phyloP scores from a whole-genome alignment of 64 coral and sea anemone genomes.

The Stichodactyla helianthus region DNA sequence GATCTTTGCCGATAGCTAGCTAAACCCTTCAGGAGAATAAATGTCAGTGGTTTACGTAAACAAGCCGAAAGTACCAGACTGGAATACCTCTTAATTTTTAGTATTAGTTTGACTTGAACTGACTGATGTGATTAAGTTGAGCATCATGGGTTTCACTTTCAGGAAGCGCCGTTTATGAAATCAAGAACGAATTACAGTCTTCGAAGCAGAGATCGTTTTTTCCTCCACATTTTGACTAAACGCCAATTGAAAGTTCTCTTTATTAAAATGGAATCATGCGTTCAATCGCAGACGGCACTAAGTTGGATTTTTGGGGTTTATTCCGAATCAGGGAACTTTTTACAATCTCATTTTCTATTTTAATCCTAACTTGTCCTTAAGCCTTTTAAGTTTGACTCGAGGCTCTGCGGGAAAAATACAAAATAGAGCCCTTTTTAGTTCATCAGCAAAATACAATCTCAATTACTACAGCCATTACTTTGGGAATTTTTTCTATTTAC shows the following conservation, averaged over 20 bases:
- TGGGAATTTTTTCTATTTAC: neutral
- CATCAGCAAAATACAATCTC: neutral
- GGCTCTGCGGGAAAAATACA: neutral
- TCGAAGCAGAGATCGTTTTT: neutral
- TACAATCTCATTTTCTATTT: neutral
- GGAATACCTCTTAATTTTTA: neutral
- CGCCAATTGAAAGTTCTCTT: neutral
- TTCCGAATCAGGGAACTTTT: too few species aligned
- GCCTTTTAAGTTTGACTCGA: neutral
- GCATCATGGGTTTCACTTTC: neutral
- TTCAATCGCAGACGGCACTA: too few species aligned
- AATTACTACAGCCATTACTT: neutral
- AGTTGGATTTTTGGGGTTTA: too few species aligned
- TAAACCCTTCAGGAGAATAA: neutral
- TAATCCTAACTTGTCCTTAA: neutral
- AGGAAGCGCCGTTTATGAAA: neutral
- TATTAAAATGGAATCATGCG: too few species aligned
- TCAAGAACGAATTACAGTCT: neutral
- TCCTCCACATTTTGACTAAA: neutral
- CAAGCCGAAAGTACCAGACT: neutral
- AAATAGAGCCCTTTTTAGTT: neutral
- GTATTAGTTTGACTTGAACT: neutral
- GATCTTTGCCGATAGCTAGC: neutral
- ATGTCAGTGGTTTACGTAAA: neutral
- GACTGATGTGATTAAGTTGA: neutral